A percentile compares a stretch with the other conserved stretches of the same genome.
Evolutionary conservation across 53 echinoderm and acorn worm species (phyloP).

Genomic region (Paracentrotus lividus): DNA sequence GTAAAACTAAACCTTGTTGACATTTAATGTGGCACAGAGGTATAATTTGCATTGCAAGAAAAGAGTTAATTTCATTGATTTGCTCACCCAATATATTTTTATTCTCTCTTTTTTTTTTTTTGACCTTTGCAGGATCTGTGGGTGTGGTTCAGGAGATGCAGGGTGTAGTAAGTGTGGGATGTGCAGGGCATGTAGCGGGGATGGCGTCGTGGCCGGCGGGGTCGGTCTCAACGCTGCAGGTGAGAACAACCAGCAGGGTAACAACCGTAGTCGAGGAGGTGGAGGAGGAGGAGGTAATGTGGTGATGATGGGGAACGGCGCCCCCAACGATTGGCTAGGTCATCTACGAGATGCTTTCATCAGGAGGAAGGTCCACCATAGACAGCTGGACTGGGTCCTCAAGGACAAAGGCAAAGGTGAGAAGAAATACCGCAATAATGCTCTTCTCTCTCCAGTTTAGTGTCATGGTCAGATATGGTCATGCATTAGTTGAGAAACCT

Average conservation of each 20-base stretch:
- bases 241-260: constrained; percentile 57
- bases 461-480: no score
- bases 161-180: constrained; percentile 93
- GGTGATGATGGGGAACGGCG: constrained; percentile 76
- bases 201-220: constrained; percentile 66
- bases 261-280: constrained; percentile 39
- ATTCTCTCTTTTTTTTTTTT: background rate
- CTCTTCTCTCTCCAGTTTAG: no score
- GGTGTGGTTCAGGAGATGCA: constrained; percentile 92
- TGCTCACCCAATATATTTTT: background rate
- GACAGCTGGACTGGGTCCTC: constrained; percentile 79
- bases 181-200: constrained; percentile 88
- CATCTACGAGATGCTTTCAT: constrained; percentile 83
- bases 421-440: no score
- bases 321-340: constrained; percentile 79
- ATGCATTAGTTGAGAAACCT: no score
- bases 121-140: constrained; percentile 82
- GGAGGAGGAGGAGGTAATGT: constrained; percentile 77
- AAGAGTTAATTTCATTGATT: no score
- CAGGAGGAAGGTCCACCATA: constrained; percentile 67
- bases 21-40: no score
- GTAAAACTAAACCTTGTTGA: no score
- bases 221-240: constrained; percentile 52
- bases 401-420: constrained; percentile 82
- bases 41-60: no score